Evolutionary conservation across 2,797 vertebrate species (phyloP), one percentile per base, ranked within the genome.

Genomic region (Acrossocheilus wenchowensis): DNA sequence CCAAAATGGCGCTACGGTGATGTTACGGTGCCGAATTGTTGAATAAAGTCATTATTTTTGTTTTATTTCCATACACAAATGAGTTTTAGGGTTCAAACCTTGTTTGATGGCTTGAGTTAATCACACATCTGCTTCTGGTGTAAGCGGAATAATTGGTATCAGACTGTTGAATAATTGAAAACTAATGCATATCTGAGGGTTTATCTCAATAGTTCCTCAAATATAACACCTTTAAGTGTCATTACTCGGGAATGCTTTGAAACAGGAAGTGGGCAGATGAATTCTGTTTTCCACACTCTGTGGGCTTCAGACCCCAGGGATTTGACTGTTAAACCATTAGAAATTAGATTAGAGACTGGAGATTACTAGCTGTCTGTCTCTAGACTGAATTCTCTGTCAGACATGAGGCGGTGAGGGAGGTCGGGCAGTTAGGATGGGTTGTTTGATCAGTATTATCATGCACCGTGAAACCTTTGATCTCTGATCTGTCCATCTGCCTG

Each of bases 331-430:
- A 95, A 94, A 94, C 75, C 92, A 87, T 84, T 85, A 90, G 85
- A 90, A 87, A 92, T 91, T 78, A 93, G 92, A 94, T 94, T 94
- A 95, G 92, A 79, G 81, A 83, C 90, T 86, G 86, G 66, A 91
- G 92, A 92, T 93, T 93, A 91, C 64, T 87, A 81, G 48, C 72
- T 86, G 71, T 86, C 71, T 84, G 62, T 81, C 39, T 87, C 79
- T 66, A 54, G 19, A 73, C 26, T 69, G 43, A 50, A 68, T 39
- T 36, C 23, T 81, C 19, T 68, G 45, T 78, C n/a, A 48, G 52
- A 45, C 23, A 81, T 36, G 73, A 48, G 57, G 19, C 0, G 21
- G 6, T 4, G 41, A 83, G 68, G 15, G 48, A 69, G 80, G 21
- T 23, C 6, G 11, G 41, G 64, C 0, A 2, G 81, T 30, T 73